Evolutionary conservation across 2,797 vertebrate species (phyloP), one percentile per base, ranked within the genome.

Genomic region (Poeciliopsis paucimaculata): DNA sequence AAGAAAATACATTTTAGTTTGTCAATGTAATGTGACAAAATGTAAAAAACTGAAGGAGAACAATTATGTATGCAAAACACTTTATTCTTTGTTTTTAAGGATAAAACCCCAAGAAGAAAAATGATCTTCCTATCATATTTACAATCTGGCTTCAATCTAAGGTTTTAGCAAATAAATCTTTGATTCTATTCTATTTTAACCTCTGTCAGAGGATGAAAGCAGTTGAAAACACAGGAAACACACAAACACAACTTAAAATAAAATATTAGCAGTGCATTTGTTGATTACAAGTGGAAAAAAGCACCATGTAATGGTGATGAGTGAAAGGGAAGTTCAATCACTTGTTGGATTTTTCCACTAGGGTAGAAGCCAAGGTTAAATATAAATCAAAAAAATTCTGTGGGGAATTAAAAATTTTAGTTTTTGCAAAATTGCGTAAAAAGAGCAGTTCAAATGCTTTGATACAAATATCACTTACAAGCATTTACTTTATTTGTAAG

Each of bases 191-290:
- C 11, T 45, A 51, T 78, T 71, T 12, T 18, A 80, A 62, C 57
- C 80, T 86, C 75, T 28, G 78, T 31, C 28, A 82, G 60, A 77
- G 73, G 55, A 53, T 11, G 77, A 80, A 79, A 84, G 80, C 73
- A 82, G 80, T 49, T 41, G 16, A 76, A 83, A 84, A 84, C 81
- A 90, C 83, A 92, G 68, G 88, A 53, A 76, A 68, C 76, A 80
- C 82, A 88, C 79, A 78, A 75, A 88, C 73, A 91, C 72, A 31
- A 79, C 2, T 79, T 79, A 82, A 83, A 78, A n/a, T 75, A 79
- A 82, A 84, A 66, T 11, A 82, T 72, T 66, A 86, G 77, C 78
- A 18, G 83, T 84, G 82, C 62, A 70, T 77, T 51, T 62, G 72
- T 28, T 71, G 74, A 81, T 16, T 81, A 86, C 75, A 68, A 73